These are phyloP conservation scores for Crotalus tigris DNA, from an alignment of 2,113 vertebrate genomes.

Conservation along the genomic window DNA sequence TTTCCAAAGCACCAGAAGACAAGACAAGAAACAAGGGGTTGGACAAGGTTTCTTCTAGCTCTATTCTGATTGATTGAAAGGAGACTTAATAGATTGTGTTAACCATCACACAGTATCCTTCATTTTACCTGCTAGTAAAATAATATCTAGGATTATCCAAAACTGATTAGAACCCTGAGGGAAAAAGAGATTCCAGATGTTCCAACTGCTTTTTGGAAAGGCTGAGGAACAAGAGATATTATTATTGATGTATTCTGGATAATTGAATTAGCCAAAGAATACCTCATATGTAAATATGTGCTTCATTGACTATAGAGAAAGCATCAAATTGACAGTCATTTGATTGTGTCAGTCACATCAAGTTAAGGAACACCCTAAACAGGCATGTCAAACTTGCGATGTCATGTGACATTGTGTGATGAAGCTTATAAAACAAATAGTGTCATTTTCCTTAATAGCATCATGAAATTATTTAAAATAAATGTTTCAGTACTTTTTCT, in stretches of 20 bases:
- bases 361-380: background rate
- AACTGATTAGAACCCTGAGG: background rate
- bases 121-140: background rate
- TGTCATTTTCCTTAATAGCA: constrained; percentile 31
- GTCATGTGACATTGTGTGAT: background rate
- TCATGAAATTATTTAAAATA: constrained; percentile 46
- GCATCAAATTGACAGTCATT: background rate
- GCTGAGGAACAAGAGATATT: background rate
- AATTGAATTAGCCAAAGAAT: background rate
- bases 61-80: background rate
- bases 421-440: constrained; percentile 36
- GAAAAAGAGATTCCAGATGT: background rate
- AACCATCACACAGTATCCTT: background rate
- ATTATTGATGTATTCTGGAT: background rate
- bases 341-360: background rate
- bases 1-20: no score
- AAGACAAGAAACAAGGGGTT: no score
- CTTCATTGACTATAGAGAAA: background rate
- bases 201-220: background rate
- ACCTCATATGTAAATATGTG: background rate
- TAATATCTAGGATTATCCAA: background rate
- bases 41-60: no score
- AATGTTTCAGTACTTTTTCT: constrained; percentile 44
- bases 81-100: background rate
- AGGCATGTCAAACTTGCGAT: no score